Conservation (phyloP, 53 echinoderm and acorn worm genomes). For the Crossaster papposus region DNA sequence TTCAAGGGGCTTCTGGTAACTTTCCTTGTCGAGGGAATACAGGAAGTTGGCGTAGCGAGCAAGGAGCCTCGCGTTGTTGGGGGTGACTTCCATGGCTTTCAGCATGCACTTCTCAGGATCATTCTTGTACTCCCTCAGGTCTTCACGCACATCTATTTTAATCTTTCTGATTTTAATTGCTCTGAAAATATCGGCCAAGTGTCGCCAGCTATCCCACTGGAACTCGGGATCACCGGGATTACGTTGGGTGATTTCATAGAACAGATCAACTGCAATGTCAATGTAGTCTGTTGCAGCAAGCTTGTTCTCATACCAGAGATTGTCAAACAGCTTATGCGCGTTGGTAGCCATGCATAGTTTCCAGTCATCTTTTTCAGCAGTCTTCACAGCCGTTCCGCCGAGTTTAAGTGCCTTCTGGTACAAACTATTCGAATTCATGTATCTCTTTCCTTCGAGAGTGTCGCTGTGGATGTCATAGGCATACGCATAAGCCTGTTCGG, state of each 20-base stretch:
- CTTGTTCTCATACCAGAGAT: constrained; percentile 28
- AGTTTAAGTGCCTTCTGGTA: constrained; percentile 40
- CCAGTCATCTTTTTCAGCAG: constrained; percentile 48
- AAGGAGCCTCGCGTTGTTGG: constrained; percentile 32
- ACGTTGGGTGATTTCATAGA: constrained; percentile 33
- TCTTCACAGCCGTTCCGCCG: constrained; percentile 1
- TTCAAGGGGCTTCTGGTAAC: constrained; percentile 21
- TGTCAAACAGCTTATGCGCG: constrained; percentile 31
- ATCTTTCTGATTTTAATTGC: constrained; percentile 1
- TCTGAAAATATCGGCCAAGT: constrained; percentile 42
- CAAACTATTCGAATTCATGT: constrained; percentile 30
- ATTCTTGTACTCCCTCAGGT: background rate
- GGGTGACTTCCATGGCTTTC: constrained; percentile 41
- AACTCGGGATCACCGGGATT: constrained; percentile 18
- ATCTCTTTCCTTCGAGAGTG: constrained; percentile 35
- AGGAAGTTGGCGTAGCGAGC: constrained; percentile 38
- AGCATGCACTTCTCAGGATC: constrained; percentile 50
- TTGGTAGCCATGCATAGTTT: constrained; percentile 25
- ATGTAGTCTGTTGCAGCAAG: background rate
- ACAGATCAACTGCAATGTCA: background rate
- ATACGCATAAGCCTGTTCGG: constrained; percentile 51
- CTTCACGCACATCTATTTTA: background rate
- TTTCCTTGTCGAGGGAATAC: constrained; percentile 20
- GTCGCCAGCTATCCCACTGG: constrained; percentile 43
- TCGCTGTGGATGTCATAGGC: constrained; percentile 50